These are phyloP conservation scores for Leucophenga varia DNA, from an alignment of 1,140 invertebrate species.

Conservation along the genomic window DNA sequence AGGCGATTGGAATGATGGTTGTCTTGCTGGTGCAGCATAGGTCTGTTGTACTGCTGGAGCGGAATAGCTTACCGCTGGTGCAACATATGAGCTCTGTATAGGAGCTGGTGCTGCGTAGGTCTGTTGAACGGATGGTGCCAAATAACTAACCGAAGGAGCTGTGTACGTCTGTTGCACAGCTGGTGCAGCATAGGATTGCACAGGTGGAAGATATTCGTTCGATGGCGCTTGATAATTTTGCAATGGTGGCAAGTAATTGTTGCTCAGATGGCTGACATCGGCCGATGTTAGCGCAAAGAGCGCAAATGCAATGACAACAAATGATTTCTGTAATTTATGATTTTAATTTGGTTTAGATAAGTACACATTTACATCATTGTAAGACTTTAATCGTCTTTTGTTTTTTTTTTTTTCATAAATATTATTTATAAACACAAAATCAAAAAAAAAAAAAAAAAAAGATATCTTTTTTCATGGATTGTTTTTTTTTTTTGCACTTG, in stretches of 20 bases:
- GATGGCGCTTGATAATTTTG: constrained; percentile 16
- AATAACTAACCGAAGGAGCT: constrained; percentile 16
- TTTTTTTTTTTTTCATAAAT: too few species aligned
- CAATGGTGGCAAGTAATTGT: constrained; percentile 33
- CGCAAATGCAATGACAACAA: constrained; percentile 41
- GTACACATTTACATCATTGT: too few species aligned
- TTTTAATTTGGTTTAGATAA: too few species aligned
- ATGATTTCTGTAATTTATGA: constrained; percentile 52
- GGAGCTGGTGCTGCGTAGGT: constrained; percentile 20
- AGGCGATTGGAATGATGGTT: not conserved
- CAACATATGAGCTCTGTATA: constrained; percentile 14
- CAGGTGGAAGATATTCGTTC: constrained; percentile 42
- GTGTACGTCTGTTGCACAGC: constrained; percentile 20
- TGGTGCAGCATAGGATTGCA: constrained; percentile 14
- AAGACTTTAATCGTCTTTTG: too few species aligned
- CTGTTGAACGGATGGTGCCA: constrained; percentile 28
- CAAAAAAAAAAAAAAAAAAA: too few species aligned
- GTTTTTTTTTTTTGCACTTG: not conserved
- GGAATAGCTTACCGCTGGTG: constrained; percentile 7
- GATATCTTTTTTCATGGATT: too few species aligned
- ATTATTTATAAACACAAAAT: too few species aligned
- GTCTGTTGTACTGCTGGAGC: constrained; percentile 17
- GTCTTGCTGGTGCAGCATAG: constrained; percentile 22
- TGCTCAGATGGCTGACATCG: constrained; percentile 48
- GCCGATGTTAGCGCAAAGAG: constrained; percentile 44